These are phyloP conservation scores for Tyria jacobaeae DNA, from an alignment of 2,888 invertebrate genomes.

Conservation along the genomic window DNA sequence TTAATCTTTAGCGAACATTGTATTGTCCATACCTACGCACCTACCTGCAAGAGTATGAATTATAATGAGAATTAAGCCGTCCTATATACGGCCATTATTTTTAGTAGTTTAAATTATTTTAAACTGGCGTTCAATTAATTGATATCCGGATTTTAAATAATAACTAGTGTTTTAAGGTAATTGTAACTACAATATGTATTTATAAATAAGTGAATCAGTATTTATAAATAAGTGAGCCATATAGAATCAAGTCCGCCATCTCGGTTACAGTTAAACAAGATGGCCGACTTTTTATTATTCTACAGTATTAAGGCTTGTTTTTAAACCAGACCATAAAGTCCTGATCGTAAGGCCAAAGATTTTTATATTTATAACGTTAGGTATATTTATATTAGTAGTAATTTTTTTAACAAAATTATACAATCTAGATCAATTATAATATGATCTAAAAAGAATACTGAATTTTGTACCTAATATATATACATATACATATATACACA, in stretches of 20 bases:
- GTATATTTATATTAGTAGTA: not conserved
- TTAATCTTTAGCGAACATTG: not conserved
- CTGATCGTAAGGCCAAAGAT: not conserved
- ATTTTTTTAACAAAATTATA: not conserved
- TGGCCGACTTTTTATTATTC: not conserved
- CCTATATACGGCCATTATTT: not conserved
- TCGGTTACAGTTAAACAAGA: not conserved
- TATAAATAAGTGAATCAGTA: too few species aligned
- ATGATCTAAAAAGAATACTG: too few species aligned
- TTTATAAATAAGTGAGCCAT: not conserved
- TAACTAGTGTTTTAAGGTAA: not conserved
- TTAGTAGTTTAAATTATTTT: not conserved
- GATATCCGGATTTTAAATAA: not conserved
- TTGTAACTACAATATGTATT: not conserved
- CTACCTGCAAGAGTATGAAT: not conserved
- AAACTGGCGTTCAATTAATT: not conserved
- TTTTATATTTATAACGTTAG: not conserved
- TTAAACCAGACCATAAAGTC: not conserved
- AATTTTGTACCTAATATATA: slow-evolving; percentile 1
- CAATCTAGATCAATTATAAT: too few species aligned
- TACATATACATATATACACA: not conserved
- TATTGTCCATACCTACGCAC: not conserved
- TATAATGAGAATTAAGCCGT: not conserved
- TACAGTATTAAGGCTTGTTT: too few species aligned
- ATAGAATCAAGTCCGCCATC: not conserved